These are phyloP conservation scores for Apolygus lucorum DNA, from an alignment of 1,140 invertebrate species.

Conservation along the genomic window DNA sequence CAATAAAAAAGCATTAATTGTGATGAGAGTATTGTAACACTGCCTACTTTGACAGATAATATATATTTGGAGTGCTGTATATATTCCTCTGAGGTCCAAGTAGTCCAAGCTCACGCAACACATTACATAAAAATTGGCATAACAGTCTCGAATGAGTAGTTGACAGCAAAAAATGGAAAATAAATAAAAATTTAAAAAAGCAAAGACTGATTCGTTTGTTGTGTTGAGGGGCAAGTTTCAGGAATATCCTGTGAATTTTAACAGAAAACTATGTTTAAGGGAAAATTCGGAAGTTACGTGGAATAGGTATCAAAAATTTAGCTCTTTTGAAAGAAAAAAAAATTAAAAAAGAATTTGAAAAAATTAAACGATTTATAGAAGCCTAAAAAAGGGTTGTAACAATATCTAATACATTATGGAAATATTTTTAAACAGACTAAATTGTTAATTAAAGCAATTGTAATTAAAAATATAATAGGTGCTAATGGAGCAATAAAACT, in stretches of 20 bases:
- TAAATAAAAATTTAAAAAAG: constrained; percentile 4
- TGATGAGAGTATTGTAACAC: constrained; percentile 30
- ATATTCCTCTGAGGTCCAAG: constrained; percentile 29
- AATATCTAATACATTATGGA: background rate
- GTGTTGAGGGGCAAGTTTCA: constrained; percentile 24
- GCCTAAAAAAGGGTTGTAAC: background rate
- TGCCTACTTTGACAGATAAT: constrained; percentile 28
- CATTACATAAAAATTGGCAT: background rate
- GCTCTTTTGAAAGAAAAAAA: constrained; percentile 25
- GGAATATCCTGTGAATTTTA: constrained; percentile 26
- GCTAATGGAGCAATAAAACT: constrained; percentile 6
- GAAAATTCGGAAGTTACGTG: constrained; percentile 15
- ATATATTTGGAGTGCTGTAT: constrained; percentile 29
- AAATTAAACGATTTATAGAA: background rate
- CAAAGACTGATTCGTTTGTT: constrained; percentile 27
- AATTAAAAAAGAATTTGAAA: constrained; percentile 2
- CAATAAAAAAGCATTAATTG: constrained; percentile 23
- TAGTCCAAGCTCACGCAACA: constrained; percentile 22
- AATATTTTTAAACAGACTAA: constrained; percentile 16
- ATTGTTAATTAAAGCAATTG: constrained; percentile 16
- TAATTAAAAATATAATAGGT: background rate
- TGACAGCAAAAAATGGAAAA: constrained; percentile 7
- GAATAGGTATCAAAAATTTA: constrained; percentile 25
- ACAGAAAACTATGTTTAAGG: constrained; percentile 19
- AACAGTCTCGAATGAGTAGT: constrained; percentile 23